These are phyloP conservation scores for Pitta sordida DNA, from an alignment of 2,113 vertebrate species.

Conservation along the genomic window DNA sequence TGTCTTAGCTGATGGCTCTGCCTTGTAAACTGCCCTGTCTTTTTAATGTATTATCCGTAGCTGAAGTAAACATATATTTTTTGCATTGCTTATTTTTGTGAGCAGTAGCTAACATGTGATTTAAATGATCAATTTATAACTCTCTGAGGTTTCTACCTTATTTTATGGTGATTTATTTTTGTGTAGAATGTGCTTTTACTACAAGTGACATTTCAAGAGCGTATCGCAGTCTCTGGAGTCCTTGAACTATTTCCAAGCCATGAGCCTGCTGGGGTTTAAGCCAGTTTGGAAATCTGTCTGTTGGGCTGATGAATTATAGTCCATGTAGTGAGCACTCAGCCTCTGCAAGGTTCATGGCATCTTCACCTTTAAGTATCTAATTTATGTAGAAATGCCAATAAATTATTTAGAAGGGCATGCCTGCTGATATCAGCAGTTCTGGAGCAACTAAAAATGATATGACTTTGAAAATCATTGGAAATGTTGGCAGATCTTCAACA, in stretches of 20 bases:
- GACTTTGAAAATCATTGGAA: conserved; percentile 47
- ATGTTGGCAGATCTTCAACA: conserved; percentile 1
- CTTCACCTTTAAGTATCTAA: conserved; percentile 59
- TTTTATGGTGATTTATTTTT: conserved; percentile 33
- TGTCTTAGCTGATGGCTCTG: background rate
- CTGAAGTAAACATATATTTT: background rate
- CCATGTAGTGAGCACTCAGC: background rate
- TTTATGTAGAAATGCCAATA: conserved; percentile 58
- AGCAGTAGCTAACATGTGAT: background rate
- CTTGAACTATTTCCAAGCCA: conserved; percentile 37
- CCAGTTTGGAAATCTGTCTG: conserved; percentile 42
- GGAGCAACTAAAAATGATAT: background rate
- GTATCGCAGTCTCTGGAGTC: background rate
- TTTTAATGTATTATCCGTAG: background rate
- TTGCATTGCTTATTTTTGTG: background rate
- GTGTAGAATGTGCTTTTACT: background rate
- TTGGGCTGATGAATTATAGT: conserved; percentile 22
- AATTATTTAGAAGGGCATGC: conserved; percentile 59
- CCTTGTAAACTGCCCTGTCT: background rate
- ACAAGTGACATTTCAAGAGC: conserved; percentile 15
- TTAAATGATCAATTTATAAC: conserved; percentile 1
- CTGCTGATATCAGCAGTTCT: conserved; percentile 61
- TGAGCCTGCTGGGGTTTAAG: background rate
- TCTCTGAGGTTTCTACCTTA: background rate
- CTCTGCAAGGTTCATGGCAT: conserved; percentile 34